Evolutionary conservation across 1,140 invertebrate genomes (phyloP), one percentile per base, ranked within the genome.

Genomic region (Nephila pilipes): DNA sequence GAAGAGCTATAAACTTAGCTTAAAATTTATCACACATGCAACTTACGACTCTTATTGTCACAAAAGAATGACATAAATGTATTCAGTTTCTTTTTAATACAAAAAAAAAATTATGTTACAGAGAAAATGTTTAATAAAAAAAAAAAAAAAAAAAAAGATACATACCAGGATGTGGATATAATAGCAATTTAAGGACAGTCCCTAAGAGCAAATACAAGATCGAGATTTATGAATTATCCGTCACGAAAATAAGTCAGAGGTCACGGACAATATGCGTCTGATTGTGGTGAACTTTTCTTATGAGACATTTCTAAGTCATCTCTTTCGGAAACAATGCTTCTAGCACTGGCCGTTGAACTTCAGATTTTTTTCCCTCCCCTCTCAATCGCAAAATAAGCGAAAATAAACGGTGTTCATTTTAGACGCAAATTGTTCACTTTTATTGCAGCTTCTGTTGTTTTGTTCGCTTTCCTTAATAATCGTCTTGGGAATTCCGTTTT

Each of bases 221-320:
- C 85, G 85, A 57, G 63, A 87, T 87, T 93, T 93, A 87, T 87
- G 91, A 93, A 93, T 93, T 87, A 93, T 93, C 85, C n/a, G 65
- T 87, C 85, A 85, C 85, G 81, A 79, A 80, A 63, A 69, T 60
- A 93, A 93, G 81, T 93, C 63, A 63, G 38, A 29, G 91, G 91
- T 93, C 91, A 93, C 63, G 91, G 91, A 93, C 91, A 93, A 93
- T 87, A 87, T 83, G n/a, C 36, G 91, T 58, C 58, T 85, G 36
- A 65, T 92, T 92, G 90, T 65, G 63, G 90, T 29, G 81, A 36
- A 38, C 25, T 38, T 88, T 58, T 92, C 90, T 85, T 75, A 54
- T 75, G 90, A 80, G 91, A 93, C 25, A 79, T 46, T 87, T 93
- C 38, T 25, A 79, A 90, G 87, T 90, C 65, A 90, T 90, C 54